Percentiles rank a stretch among this genome's conserved stretches.
Conservation (phyloP, 37 sponge, comb jelly and placozoan species). For the Oscarella lobularis region DNA sequence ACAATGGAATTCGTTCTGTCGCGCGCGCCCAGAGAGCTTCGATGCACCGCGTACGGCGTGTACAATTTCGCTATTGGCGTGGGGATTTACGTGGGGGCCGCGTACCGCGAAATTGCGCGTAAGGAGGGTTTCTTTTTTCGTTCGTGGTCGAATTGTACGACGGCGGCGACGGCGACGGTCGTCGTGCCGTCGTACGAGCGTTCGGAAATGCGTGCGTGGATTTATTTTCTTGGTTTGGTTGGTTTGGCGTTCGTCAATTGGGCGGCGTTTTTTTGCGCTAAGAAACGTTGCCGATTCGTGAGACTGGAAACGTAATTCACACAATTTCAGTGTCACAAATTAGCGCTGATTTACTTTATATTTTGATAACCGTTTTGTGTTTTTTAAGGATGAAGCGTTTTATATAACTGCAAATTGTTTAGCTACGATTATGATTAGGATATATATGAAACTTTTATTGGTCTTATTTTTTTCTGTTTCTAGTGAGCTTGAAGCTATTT, state of each 20-base stretch:
- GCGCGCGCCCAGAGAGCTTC: not conserved
- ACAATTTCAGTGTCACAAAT: too few species aligned
- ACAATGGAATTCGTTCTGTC: not conserved
- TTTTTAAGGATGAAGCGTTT: too few species aligned
- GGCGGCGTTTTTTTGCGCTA: not conserved
- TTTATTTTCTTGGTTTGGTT: not conserved
- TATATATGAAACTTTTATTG: too few species aligned
- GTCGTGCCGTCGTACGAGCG: slow-evolving; percentile 65
- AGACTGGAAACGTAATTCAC: not conserved
- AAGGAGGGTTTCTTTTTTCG: too few species aligned
- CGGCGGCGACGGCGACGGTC: slow-evolving; percentile 69
- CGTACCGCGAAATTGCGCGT: too few species aligned
- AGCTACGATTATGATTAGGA: too few species aligned
- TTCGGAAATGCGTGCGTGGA: slow-evolving; percentile 9
- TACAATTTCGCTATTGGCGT: not conserved
- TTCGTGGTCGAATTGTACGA: too few species aligned
- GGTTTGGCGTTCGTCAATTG: not conserved
- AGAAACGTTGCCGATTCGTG: not conserved
- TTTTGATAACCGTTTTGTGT: too few species aligned
- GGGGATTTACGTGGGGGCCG: not conserved
- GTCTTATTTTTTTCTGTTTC: too few species aligned
- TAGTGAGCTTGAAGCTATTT: too few species aligned
- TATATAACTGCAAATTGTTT: too few species aligned
- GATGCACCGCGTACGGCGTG: not conserved
- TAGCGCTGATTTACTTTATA: too few species aligned